Conservation (phyloP, 2,888 invertebrate species). For the Nomada hirtipes region DNA sequence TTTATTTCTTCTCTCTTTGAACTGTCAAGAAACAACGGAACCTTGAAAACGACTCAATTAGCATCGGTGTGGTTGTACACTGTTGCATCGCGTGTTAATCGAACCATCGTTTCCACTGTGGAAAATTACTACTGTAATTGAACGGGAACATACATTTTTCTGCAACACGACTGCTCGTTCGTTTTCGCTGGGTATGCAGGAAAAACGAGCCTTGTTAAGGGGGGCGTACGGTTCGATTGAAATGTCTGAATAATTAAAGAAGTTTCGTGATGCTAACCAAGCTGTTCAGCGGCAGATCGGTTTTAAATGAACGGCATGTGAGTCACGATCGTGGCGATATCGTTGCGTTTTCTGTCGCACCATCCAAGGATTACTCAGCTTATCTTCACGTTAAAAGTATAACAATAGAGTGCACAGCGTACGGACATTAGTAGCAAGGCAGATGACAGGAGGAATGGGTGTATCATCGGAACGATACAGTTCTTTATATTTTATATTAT, state of each 20-base stretch:
- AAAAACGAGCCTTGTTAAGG: not conserved
- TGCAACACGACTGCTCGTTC: not conserved
- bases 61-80: too few species aligned
- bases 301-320: not conserved
- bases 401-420: too few species aligned
- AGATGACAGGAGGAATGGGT: not conserved
- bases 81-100: too few species aligned
- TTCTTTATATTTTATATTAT: too few species aligned
- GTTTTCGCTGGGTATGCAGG: not conserved
- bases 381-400: too few species aligned
- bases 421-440: not conserved
- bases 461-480: not conserved
- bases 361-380: conserved; percentile 11
- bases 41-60: too few species aligned
- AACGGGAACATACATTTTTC: too few species aligned
- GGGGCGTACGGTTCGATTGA: not conserved
- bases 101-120: too few species aligned
- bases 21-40: too few species aligned
- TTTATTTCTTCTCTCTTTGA: too few species aligned
- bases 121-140: too few species aligned
- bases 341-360: not conserved
- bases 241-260: not conserved
- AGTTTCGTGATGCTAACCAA: not conserved
- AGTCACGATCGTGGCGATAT: conserved; percentile 12
- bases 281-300: not conserved